These are phyloP conservation scores for Hoplodrina ambigua DNA, from an alignment of 2,888 invertebrate species.

Conservation along the genomic window DNA sequence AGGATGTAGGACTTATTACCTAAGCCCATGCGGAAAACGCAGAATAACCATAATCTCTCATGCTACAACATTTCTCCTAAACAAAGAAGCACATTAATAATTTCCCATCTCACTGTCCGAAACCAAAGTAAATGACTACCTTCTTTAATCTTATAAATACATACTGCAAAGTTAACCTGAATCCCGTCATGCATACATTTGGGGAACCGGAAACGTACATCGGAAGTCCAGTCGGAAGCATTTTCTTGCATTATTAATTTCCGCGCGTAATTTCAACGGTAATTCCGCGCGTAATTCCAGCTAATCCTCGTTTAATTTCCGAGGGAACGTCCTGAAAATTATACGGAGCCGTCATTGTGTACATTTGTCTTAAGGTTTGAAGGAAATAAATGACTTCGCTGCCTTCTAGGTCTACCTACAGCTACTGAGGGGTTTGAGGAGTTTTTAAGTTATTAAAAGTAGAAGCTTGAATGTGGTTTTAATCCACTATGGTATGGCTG, in stretches of 20 bases:
- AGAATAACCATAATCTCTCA: background rate
- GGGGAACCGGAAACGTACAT: constrained; percentile 41
- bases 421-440: background rate
- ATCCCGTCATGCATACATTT: constrained; percentile 39
- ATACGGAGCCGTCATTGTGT: constrained; percentile 33
- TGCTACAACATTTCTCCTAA: background rate
- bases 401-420: background rate
- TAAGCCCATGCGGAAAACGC: too few relatives aligned
- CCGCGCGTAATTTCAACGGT: constrained; percentile 35
- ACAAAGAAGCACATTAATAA: constrained; percentile 18
- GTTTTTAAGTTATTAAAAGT: constrained; percentile 23
- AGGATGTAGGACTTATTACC: too few relatives aligned
- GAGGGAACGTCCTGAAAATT: constrained; percentile 41
- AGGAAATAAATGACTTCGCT: constrained; percentile 37
- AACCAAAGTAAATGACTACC: background rate
- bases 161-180: constrained; percentile 15
- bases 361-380: constrained; percentile 39
- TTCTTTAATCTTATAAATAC: constrained; percentile 29
- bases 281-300: constrained; percentile 38
- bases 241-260: constrained; percentile 63
- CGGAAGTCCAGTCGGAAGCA: constrained; percentile 40
- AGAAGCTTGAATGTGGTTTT: too few relatives aligned
- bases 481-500: too few relatives aligned
- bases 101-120: background rate
- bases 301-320: constrained; percentile 59